Evolutionary conservation across 2,888 invertebrate species (phyloP).

Genomic region (Polyploca ridens): DNA sequence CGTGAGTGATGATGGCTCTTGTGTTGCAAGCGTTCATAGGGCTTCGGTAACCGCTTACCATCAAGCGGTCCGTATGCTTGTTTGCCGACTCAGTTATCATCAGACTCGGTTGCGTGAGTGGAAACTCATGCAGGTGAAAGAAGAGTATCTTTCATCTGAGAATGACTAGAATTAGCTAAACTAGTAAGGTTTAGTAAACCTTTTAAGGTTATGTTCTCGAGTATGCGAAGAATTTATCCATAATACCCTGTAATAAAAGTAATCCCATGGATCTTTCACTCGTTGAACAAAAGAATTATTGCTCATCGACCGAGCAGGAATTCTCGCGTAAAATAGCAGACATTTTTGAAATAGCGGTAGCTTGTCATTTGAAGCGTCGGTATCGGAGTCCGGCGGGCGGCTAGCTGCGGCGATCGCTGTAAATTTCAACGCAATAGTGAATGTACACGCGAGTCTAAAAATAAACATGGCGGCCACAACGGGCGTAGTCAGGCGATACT

Average conservation of each 20-base stretch:
- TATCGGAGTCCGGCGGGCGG: constrained; percentile 66
- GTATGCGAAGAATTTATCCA: constrained; percentile 30
- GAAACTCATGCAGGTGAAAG: too few relatives aligned
- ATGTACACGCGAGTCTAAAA: constrained; percentile 77
- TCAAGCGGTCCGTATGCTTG: too few relatives aligned
- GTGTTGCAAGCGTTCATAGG: too few relatives aligned
- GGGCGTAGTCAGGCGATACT: constrained; percentile 73
- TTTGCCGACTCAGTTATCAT: too few relatives aligned
- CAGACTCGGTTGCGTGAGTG: too few relatives aligned
- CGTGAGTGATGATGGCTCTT: too few relatives aligned
- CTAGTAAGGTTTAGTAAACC: not conserved
- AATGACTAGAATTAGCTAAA: too few relatives aligned
- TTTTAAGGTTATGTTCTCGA: not conserved
- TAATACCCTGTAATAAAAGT: constrained; percentile 59
- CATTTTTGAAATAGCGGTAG: constrained; percentile 77
- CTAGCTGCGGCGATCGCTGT: constrained; percentile 64
- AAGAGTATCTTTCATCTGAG: too few relatives aligned
- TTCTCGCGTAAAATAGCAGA: constrained; percentile 74
- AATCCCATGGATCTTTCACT: constrained; percentile 58
- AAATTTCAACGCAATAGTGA: constrained; percentile 79
- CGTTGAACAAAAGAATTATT: constrained; percentile 71
- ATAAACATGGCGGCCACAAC: constrained; percentile 75
- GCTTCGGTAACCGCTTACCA: too few relatives aligned
- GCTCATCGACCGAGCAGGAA: constrained; percentile 66
- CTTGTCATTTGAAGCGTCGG: constrained; percentile 73